Percentiles rank a stretch among this genome's conserved stretches.
These are phyloP conservation scores for Salvator merianae DNA, from an alignment of 2,113 vertebrate species.

Conservation along the genomic window DNA sequence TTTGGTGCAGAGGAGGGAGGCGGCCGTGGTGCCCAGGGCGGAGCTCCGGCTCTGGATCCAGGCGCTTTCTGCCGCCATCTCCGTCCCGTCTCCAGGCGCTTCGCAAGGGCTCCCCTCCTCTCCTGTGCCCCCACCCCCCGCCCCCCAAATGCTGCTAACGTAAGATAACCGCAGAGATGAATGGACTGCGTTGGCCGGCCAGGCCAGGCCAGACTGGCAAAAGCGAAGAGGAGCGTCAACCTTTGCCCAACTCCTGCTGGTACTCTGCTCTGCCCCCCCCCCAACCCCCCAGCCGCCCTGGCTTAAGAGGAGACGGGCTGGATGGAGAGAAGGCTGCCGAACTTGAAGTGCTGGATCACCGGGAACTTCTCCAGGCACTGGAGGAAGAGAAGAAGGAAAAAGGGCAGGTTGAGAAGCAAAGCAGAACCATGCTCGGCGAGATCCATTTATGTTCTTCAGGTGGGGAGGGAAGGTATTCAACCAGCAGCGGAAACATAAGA, in stretches of 20 bases:
- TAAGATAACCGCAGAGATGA: conserved; percentile 43
- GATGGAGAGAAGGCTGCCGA: conserved; percentile 95
- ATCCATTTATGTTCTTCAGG: too few species aligned
- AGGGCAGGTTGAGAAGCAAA: background rate
- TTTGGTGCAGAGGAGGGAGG: background rate
- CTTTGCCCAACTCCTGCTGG: background rate
- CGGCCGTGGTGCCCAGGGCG: background rate
- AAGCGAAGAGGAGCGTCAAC: conserved; percentile 35
- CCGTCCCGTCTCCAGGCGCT: background rate
- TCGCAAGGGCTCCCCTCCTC: background rate
- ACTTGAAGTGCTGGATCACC: conserved; percentile 99
- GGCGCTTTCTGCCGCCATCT: background rate
- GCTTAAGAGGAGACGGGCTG: conserved; percentile 86
- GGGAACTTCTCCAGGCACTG: conserved; percentile 99
- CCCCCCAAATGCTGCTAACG: background rate
- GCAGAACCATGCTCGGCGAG: fast-evolving
- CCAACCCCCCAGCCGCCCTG: background rate
- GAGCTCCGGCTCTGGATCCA: background rate
- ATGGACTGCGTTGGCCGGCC: conserved; percentile 21
- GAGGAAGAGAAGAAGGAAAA: conserved; percentile 37
- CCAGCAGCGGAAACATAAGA: too few species aligned
- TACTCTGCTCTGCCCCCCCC: conserved; percentile 20
- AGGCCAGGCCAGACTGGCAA: conserved; percentile 33
- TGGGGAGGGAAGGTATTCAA: background rate
- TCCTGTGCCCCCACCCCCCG: background rate